Evolutionary conservation across 2,888 invertebrate species (phyloP).

Genomic region (Girardia tigrina): DNA sequence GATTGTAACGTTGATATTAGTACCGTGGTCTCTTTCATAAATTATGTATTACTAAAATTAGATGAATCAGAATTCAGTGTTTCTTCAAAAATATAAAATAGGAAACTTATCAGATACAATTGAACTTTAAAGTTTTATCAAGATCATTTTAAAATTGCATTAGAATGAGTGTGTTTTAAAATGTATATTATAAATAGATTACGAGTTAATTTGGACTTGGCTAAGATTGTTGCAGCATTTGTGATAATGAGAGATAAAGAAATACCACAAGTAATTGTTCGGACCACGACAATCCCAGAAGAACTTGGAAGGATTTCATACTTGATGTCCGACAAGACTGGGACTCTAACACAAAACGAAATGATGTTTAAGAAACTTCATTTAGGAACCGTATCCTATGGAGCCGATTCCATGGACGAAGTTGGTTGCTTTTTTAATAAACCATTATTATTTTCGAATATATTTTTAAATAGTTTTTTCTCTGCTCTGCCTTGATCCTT

Average conservation of each 20-base stretch:
- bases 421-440: slow-evolving; percentile 41
- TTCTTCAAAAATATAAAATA: too few relatives aligned
- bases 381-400: slow-evolving; percentile 78
- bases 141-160: not conserved
- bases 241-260: slow-evolving; percentile 80
- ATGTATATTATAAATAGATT: too few relatives aligned
- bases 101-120: too few relatives aligned
- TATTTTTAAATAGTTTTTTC: too few relatives aligned
- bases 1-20: too few relatives aligned
- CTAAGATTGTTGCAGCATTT: slow-evolving; percentile 92
- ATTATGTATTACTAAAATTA: too few relatives aligned
- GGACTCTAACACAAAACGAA: slow-evolving; percentile 91
- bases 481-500: too few relatives aligned
- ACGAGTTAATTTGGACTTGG: slow-evolving; percentile 94
- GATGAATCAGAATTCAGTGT: too few relatives aligned
- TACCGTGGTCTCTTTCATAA: too few relatives aligned
- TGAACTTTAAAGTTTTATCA: too few relatives aligned
- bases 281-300: slow-evolving; percentile 94
- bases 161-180: slow-evolving; percentile 38
- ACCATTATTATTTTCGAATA: not conserved
- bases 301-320: slow-evolving; percentile 90
- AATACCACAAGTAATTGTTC: slow-evolving; percentile 81
- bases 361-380: slow-evolving; percentile 94
- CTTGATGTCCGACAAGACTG: slow-evolving; percentile 91
- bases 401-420: slow-evolving; percentile 71